phyloP scores from a whole-genome alignment of 1,140 invertebrate species.

The Trissolcus basalis region DNA sequence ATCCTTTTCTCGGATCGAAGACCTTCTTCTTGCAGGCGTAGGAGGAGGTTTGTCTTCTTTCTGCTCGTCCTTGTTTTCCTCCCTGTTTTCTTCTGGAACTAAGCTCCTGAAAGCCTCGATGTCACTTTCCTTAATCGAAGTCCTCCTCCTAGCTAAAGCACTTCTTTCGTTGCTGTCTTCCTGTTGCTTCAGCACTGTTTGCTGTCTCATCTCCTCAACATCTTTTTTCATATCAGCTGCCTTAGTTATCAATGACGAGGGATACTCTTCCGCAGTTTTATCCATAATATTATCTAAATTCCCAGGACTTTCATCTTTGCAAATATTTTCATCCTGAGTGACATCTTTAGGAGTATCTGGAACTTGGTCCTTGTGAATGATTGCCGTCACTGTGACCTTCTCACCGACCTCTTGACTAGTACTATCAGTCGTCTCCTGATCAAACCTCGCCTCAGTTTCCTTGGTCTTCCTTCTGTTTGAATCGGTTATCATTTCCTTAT shows the following conservation, averaged over 20 bases:
- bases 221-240: constrained; percentile 68
- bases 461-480: constrained; percentile 25
- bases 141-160: constrained; percentile 61
- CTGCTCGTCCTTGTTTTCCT: background rate
- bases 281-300: constrained; percentile 62
- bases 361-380: constrained; percentile 70
- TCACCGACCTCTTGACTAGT: constrained; percentile 72
- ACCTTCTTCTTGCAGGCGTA: constrained; percentile 17
- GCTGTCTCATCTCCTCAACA: constrained; percentile 67
- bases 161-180: constrained; percentile 66
- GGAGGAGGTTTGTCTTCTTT: constrained; percentile 2
- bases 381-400: constrained; percentile 67
- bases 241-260: constrained; percentile 58
- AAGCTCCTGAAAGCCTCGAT: background rate
- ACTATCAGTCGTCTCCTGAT: constrained; percentile 66
- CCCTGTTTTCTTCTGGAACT: constrained; percentile 23
- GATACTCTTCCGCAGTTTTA: constrained; percentile 64
- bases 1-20: constrained; percentile 45
- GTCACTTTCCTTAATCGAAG: constrained; percentile 32
- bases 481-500: constrained; percentile 15
- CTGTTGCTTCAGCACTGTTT: constrained; percentile 70
- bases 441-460: constrained; percentile 21
- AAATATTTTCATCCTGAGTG: constrained; percentile 39
- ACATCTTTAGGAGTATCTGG: constrained; percentile 63
- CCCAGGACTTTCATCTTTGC: constrained; percentile 43